phyloP scores from a whole-genome alignment of 2,113 vertebrate species.

The Apistogramma diplotaenia region DNA sequence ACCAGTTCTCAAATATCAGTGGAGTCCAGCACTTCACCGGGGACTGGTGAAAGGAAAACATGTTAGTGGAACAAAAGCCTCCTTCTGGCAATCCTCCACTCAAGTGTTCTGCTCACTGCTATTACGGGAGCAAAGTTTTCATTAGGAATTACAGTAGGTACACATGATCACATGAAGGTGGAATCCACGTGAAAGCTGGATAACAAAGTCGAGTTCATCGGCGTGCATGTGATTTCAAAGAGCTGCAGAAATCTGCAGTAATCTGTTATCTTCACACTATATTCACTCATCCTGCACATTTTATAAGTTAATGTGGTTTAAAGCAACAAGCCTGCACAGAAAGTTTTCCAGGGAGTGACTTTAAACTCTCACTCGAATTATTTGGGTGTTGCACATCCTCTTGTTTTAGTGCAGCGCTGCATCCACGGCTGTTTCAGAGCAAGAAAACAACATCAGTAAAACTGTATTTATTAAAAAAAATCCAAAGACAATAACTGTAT shows the following conservation, averaged over 20 bases:
- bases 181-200: constrained; percentile 8
- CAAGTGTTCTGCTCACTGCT: constrained; percentile 52
- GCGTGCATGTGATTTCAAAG: neutral
- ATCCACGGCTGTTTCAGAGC: neutral
- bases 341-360: neutral
- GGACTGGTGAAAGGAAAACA: constrained; percentile 69
- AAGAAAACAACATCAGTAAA: neutral
- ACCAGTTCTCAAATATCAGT: constrained; percentile 81
- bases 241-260: neutral
- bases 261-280: neutral
- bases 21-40: constrained; percentile 80
- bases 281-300: neutral
- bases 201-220: neutral
- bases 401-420: neutral
- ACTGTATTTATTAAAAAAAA: neutral
- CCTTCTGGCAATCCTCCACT: constrained; percentile 69
- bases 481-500: neutral
- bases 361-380: neutral
- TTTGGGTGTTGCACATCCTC: neutral
- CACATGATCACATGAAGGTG: constrained; percentile 24
- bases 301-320: neutral
- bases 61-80: constrained; percentile 69
- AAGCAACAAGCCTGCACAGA: neutral
- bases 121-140: constrained; percentile 65
- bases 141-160: constrained; percentile 43